These are phyloP conservation scores for Ceratitis capitata DNA, from an alignment of 1,140 invertebrate genomes.

Conservation along the genomic window DNA sequence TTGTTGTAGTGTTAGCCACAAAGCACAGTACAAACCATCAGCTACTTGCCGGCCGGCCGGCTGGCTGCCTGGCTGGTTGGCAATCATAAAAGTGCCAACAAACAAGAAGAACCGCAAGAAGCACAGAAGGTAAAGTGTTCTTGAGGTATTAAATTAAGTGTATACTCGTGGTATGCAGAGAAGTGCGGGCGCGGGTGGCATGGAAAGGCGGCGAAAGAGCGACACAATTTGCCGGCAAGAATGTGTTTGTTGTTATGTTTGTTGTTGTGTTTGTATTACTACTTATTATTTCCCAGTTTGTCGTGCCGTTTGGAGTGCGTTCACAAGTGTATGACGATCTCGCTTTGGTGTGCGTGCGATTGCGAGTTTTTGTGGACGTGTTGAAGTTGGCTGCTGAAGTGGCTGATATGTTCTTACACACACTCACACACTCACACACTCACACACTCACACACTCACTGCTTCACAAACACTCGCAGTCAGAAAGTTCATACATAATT, in stretches of 20 bases:
- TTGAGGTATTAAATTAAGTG: background rate
- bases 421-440: background rate
- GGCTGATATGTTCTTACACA: background rate
- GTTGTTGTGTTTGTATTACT: background rate
- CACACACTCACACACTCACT: background rate
- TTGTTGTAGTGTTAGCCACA: background rate
- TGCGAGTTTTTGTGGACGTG: background rate
- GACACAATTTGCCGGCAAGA: background rate
- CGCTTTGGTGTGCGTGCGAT: background rate
- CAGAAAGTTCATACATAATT: too few relatives aligned
- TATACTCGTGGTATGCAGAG: too few relatives aligned
- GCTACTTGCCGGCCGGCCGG: background rate
- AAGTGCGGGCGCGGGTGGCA: background rate
- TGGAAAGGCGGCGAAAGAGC: background rate
- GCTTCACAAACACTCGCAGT: too few relatives aligned
- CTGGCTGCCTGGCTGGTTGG: background rate
- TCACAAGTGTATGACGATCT: background rate
- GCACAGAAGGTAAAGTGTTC: background rate
- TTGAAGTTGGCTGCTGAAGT: background rate
- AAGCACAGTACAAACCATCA: background rate
- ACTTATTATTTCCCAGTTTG: too few relatives aligned
- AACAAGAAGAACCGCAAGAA: constrained; percentile 32
- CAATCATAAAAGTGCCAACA: constrained; percentile 36
- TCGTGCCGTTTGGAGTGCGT: background rate
- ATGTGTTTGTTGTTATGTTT: background rate